These are phyloP conservation scores for Rutilus rutilus DNA, from an alignment of 2,113 vertebrate genomes.

Conservation along the genomic window DNA sequence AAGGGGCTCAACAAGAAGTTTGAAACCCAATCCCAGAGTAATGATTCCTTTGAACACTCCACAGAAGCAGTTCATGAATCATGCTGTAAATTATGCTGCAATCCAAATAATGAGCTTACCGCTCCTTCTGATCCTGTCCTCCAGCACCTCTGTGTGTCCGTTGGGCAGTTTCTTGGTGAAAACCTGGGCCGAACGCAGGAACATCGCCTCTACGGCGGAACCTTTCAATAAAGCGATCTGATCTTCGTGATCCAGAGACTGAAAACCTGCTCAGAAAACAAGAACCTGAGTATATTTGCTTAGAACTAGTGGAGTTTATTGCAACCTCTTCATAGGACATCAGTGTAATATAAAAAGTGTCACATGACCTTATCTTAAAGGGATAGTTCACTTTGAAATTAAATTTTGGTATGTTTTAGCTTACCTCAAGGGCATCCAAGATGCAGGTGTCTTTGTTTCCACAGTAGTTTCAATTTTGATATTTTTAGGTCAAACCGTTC, in stretches of 20 bases:
- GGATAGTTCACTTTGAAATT: too few relatives aligned
- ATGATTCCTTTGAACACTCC: neutral
- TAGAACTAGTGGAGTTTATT: neutral
- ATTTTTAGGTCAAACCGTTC: too few relatives aligned
- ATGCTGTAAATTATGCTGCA: neutral
- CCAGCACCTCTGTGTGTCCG: constrained; percentile 84
- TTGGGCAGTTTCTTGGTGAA: constrained; percentile 89
- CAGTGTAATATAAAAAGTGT: neutral
- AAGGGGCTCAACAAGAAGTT: neutral
- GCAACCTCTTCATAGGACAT: neutral
- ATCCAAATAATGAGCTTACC: constrained; percentile 75
- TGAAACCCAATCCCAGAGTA: neutral
- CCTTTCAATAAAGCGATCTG: constrained; percentile 97
- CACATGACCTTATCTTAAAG: neutral
- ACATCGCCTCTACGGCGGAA: constrained; percentile 98
- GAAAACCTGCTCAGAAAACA: constrained; percentile 82
- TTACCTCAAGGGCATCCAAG: too few relatives aligned
- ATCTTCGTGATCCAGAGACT: constrained; percentile 93
- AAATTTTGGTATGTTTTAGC: too few relatives aligned
- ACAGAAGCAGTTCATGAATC: neutral
- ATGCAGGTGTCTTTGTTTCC: too few relatives aligned
- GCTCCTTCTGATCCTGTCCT: constrained; percentile 93
- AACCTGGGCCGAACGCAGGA: constrained; percentile 93
- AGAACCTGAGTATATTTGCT: neutral
- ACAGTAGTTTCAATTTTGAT: too few relatives aligned